phyloP scores from a whole-genome alignment of 2,888 invertebrate species.

The Ochlodes sylvanus region DNA sequence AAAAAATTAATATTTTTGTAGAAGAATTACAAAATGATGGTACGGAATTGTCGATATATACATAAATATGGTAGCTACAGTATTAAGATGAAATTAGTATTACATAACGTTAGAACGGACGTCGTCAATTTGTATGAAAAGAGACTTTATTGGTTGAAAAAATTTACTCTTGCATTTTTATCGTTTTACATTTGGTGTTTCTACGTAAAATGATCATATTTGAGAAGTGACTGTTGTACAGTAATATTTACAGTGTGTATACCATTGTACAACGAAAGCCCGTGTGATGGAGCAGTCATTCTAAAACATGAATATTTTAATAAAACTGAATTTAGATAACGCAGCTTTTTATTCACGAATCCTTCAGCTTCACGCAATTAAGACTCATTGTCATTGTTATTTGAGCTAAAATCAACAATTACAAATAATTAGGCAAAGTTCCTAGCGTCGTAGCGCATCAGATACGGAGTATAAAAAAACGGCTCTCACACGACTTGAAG shows the following conservation, averaged over 20 bases:
- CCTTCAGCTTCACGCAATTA: conserved; percentile 10
- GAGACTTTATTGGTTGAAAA: conserved; percentile 56
- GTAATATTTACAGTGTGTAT: conserved; percentile 49
- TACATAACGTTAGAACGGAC: conserved; percentile 55
- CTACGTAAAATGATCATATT: conserved; percentile 65
- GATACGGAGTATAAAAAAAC: conserved; percentile 42
- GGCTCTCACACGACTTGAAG: conserved; percentile 55
- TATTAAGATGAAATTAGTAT: conserved; percentile 75
- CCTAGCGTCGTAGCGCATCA: conserved; percentile 11
- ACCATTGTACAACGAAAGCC: conserved; percentile 46
- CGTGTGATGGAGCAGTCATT: conserved; percentile 65
- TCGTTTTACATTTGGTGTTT: conserved; percentile 73
- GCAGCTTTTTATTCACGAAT: conserved; percentile 30
- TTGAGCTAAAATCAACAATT: conserved; percentile 1
- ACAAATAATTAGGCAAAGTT: conserved; percentile 5
- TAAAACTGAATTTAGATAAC: conserved; percentile 75
- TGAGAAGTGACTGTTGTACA: conserved; percentile 57
- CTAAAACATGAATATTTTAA: conserved; percentile 79
- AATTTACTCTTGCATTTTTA: conserved; percentile 67
- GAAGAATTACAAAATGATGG: conserved; percentile 63
- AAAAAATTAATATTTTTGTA: conserved; percentile 83
- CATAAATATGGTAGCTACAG: conserved; percentile 62
- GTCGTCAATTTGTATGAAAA: conserved; percentile 64
- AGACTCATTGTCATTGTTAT: conserved; percentile 28
- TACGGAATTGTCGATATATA: conserved; percentile 58